Evolutionary conservation across 2,113 vertebrate species (phyloP).

Genomic region (Alosa alosa): DNA sequence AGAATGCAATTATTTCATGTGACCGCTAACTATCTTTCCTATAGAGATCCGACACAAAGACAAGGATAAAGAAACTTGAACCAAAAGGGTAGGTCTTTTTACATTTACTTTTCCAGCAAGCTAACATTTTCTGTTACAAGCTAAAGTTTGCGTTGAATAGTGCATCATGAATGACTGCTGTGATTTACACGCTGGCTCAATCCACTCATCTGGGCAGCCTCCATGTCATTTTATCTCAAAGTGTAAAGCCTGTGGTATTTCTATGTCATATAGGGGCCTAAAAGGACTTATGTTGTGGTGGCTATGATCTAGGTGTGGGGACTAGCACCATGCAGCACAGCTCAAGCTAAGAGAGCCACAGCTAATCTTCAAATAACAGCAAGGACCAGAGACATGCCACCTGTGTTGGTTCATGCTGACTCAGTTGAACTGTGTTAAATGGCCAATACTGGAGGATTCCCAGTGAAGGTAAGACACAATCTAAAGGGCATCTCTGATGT

Average conservation of each 20-base stretch:
- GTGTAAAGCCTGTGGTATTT: background rate
- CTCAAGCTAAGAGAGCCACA: slow-evolving; percentile 24
- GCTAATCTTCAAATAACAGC: slow-evolving; percentile 38
- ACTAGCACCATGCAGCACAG: background rate
- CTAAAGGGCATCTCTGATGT: slow-evolving; percentile 42
- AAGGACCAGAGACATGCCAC: slow-evolving; percentile 23
- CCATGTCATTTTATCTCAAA: background rate
- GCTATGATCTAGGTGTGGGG: background rate
- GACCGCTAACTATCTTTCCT: slow-evolving; percentile 42
- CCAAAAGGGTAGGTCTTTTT: background rate
- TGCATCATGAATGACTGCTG: background rate
- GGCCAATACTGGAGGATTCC: slow-evolving; percentile 34
- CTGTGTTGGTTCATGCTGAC: slow-evolving; percentile 33
- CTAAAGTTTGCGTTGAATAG: background rate
- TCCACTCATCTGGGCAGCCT: background rate
- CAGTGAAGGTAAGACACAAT: slow-evolving; percentile 35
- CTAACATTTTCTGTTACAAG: background rate
- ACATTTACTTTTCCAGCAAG: background rate
- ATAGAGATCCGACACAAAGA: no score
- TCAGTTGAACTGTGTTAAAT: slow-evolving; percentile 48
- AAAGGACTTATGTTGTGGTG: background rate
- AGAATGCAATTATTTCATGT: slow-evolving; percentile 45
- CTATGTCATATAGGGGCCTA: background rate
- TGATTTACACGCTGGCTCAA: background rate
- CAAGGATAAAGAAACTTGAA: no score